Conservation (phyloP, 2,888 invertebrate genomes). For the Tetragnatha montana region DNA sequence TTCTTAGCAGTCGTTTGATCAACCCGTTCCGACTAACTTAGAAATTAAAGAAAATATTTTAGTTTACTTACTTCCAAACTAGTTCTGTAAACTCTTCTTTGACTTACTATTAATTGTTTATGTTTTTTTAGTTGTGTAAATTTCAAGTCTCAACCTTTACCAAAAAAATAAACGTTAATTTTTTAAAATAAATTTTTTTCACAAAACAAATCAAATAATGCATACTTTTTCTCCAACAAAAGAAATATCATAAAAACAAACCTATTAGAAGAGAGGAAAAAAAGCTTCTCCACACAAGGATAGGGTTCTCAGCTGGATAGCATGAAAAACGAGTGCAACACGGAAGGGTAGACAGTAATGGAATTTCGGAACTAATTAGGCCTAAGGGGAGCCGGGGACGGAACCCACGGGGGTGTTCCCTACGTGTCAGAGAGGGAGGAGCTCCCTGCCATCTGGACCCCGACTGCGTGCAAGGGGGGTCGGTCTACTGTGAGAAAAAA, state of each 20-base stretch:
- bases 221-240: neutral
- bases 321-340: constrained; percentile 56
- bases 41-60: too few relatives aligned
- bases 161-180: too few relatives aligned
- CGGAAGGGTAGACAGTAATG: constrained; percentile 56
- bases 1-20: too few relatives aligned
- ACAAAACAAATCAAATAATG: too few relatives aligned
- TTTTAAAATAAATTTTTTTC: too few relatives aligned
- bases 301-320: constrained; percentile 22
- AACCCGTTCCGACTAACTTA: too few relatives aligned
- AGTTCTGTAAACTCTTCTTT: too few relatives aligned
- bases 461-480: neutral
- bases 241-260: neutral
- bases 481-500: constrained; percentile 13
- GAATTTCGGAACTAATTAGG: constrained; percentile 68
- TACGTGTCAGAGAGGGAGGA: constrained; percentile 23
- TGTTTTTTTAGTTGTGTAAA: too few relatives aligned
- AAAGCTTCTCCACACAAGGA: neutral
- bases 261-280: neutral
- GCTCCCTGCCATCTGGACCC: constrained; percentile 40
- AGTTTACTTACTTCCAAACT: too few relatives aligned
- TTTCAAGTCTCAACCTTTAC: too few relatives aligned
- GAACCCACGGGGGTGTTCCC: constrained; percentile 47
- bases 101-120: too few relatives aligned
- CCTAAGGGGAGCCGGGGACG: constrained; percentile 18